Evolutionary conservation across 1,140 invertebrate species (phyloP).

Genomic region (Drosophila sturtevanti): DNA sequence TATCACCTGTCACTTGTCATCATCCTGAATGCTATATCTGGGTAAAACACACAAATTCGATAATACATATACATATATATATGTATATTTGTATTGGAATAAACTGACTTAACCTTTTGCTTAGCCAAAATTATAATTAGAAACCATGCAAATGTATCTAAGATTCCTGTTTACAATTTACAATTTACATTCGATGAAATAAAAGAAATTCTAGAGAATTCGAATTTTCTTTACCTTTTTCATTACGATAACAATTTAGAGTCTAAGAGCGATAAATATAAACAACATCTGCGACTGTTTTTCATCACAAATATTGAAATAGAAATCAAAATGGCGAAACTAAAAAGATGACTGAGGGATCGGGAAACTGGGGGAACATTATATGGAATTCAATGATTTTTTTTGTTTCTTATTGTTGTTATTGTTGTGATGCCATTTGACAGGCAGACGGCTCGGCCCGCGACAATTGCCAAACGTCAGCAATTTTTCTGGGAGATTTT

Average conservation of each 20-base stretch:
- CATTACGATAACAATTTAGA: slow-evolving; percentile 23
- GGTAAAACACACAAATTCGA: too few species aligned
- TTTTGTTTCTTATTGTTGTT: background rate
- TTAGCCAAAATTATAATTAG: too few species aligned
- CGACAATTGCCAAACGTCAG: slow-evolving; percentile 55
- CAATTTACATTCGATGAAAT: too few species aligned
- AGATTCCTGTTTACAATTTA: too few species aligned
- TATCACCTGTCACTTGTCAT: slow-evolving; percentile 1
- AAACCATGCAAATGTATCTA: background rate
- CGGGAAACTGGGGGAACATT: background rate
- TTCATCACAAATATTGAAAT: slow-evolving; percentile 44
- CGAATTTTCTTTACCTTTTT: background rate
- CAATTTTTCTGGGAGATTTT: slow-evolving; percentile 20
- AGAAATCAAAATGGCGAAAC: slow-evolving; percentile 54
- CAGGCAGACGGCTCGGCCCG: slow-evolving; percentile 26
- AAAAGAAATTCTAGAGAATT: background rate
- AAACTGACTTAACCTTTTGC: background rate
- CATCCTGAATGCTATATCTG: background rate
- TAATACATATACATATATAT: too few species aligned
- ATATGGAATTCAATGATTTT: slow-evolving; percentile 12
- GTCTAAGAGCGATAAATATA: slow-evolving; percentile 27
- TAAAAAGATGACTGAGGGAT: slow-evolving; percentile 17
- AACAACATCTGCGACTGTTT: slow-evolving; percentile 43
- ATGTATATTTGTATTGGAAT: background rate
- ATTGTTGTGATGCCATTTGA: slow-evolving; percentile 28